A percentile compares a stretch with the other conserved stretches of the same genome.
Conservation (phyloP, 2,113 vertebrate genomes). For the Bombycilla garrulus region DNA sequence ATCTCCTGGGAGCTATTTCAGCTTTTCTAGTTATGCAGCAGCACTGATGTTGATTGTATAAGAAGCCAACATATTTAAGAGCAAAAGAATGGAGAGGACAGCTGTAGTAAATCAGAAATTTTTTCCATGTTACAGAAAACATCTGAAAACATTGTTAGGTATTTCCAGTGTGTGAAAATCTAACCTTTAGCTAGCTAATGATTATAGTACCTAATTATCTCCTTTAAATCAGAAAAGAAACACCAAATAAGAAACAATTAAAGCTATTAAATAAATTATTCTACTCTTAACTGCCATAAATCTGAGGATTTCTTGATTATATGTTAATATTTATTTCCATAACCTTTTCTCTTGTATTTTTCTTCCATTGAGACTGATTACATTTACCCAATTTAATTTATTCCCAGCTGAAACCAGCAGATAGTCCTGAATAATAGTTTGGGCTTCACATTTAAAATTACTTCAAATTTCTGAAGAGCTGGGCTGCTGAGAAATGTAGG, state of each 20-base stretch:
- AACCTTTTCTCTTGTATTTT: not conserved
- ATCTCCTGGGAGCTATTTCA: constrained; percentile 27
- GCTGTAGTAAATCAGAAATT: constrained; percentile 2
- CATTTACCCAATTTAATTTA: not conserved
- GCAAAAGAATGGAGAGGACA: not conserved
- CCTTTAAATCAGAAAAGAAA: not conserved
- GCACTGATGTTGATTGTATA: not conserved
- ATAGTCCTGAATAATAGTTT: not conserved
- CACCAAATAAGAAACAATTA: not conserved
- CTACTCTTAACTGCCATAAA: not conserved
- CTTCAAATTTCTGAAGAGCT: not conserved
- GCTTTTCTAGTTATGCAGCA: constrained; percentile 15
- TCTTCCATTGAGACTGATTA: not conserved
- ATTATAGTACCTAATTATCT: not conserved
- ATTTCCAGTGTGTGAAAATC: not conserved
- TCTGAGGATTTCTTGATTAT: not conserved
- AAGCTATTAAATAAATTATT: not conserved
- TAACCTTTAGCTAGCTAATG: not conserved
- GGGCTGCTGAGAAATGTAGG: not conserved
- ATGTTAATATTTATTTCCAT: not conserved
- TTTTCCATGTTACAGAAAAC: constrained; percentile 18
- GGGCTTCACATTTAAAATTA: not conserved
- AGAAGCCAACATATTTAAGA: constrained; percentile 28
- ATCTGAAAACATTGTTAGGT: not conserved
- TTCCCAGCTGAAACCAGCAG: not conserved